These are phyloP conservation scores for Alexandromys fortis DNA, from an alignment of 2,113 vertebrate genomes.

Conservation along the genomic window DNA sequence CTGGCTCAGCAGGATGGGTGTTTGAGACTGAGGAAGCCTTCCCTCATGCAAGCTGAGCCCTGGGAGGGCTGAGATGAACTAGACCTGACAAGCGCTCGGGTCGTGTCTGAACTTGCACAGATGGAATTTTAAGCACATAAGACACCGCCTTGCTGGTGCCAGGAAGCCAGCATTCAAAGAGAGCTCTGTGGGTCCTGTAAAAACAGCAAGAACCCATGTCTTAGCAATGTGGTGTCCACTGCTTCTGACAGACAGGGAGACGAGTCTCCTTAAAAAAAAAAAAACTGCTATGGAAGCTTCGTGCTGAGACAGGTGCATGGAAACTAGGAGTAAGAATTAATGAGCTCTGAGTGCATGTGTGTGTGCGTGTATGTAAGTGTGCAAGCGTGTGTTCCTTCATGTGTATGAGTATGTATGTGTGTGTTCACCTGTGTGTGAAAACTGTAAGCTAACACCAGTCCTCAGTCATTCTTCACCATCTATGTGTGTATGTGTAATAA, in stretches of 20 bases:
- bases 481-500: not conserved
- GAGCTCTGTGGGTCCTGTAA: not conserved
- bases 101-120: constrained; percentile 61
- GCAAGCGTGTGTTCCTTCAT: no score
- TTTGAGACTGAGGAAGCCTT: not conserved
- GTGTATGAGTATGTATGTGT: not conserved
- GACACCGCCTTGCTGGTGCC: not conserved
- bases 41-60: not conserved
- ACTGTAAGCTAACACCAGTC: not conserved
- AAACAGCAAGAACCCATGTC: fast-evolving
- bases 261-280: not conserved
- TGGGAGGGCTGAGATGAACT: not conserved
- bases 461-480: not conserved
- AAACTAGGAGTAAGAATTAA: not conserved
- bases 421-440: not conserved
- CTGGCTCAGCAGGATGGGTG: not conserved
- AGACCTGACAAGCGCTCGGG: constrained; percentile 5
- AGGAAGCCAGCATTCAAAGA: not conserved
- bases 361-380: not conserved
- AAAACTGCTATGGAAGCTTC: not conserved
- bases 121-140: constrained; percentile 66
- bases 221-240: not conserved
- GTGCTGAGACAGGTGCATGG: not conserved
- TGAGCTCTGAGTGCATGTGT: not conserved
- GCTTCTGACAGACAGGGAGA: not conserved